Evolutionary conservation across 1,140 invertebrate species (phyloP), one percentile per base, ranked within the genome.

Genomic region (Sitophilus oryzae): DNA sequence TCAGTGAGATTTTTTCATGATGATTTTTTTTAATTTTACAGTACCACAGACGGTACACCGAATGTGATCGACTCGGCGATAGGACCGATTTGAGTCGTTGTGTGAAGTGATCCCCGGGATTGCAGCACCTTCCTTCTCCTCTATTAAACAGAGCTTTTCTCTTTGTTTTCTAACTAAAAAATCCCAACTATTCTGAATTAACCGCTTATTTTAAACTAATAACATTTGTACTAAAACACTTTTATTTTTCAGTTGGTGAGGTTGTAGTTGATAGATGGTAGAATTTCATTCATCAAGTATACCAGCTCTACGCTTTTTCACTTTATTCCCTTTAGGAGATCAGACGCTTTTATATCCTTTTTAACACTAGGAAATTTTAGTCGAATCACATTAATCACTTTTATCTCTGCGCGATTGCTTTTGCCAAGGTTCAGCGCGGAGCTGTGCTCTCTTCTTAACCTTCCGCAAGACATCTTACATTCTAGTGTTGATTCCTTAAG

Each of bases 221-320:
- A n/a, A 20, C 30, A 19, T 53, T 53, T 48, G 43, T 48, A 52
- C 52, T 59, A 38, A 36, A 41, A 43, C 11, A 38, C 25, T 55
- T 61, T 59, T 69, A 59, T 70, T 62, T 68, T 70, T 63, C 68
- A 70, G 68, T 70, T 66, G 68, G 66, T 58, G 66, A 68, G 52
- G 64, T 61, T 56, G 65, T 70, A 46, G 61, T 67, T 56, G 68
- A 68, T 66, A 68, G 60, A 60, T 70, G 66, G 68, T 60, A 64
- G 59, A 50, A 47, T 1, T 18, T 23, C n/a, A 18, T 56, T 47
- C 48, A 21, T 34, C 37, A 18, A 47, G 34, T 43, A 51, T 36
- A 42, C 54, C 43, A 41, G 47, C 59, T 58, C 46, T 54, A 52
- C 51, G 56, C 61, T 63, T 62, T 61, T 58, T 64, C 49, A 54